Evolutionary conservation across 2,888 invertebrate species (phyloP), one percentile per base, ranked within the genome.

Genomic region (Incurvaria masculella): DNA sequence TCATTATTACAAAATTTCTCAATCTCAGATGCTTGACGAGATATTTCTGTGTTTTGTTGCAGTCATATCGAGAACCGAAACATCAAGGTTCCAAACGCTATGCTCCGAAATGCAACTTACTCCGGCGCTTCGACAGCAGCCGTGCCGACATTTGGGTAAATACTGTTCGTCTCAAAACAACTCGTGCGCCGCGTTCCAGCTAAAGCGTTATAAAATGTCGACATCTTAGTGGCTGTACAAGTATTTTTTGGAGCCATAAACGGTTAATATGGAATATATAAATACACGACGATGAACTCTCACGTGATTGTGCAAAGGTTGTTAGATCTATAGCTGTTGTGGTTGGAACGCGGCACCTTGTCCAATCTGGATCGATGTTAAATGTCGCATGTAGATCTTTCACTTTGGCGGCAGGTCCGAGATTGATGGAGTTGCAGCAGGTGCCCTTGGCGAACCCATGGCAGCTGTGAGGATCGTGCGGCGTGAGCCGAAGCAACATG

Each of bases 31-130:
- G 5, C 6, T 26, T 47, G 8, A 39, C 18, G 5, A 18, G 11
- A 4, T 39, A 33, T 18, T 42, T 11, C n/a, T n/a, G 19, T 48
- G 46, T 50, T 50, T 53, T 49, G 48, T 66, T 69, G 50, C 71
- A 85, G 84, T 59, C 83, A 84, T 59, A 72, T 84, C 68, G 85
- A 84, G 61, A 83, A 81, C 61, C 78, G 83, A 56, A 82, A 76
- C 64, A 68, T 82, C 57, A 78, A 83, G 60, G 80, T 81, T 55
- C 78, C 79, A 47, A 65, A 68, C 53, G 73, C 78, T 51, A 72
- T 76, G 56, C 63, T 75, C 16, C 55, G 68, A 43, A 66, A 64
- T 61, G 69, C 63, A 40, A 60, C 57, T 46, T 62, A 65, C 53
- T 58, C 60, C 52, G 56, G 59, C 45, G 51, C 56, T 51, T 59